Conservation (phyloP, 2,888 invertebrate species). For the Pilophorus perplexus region DNA sequence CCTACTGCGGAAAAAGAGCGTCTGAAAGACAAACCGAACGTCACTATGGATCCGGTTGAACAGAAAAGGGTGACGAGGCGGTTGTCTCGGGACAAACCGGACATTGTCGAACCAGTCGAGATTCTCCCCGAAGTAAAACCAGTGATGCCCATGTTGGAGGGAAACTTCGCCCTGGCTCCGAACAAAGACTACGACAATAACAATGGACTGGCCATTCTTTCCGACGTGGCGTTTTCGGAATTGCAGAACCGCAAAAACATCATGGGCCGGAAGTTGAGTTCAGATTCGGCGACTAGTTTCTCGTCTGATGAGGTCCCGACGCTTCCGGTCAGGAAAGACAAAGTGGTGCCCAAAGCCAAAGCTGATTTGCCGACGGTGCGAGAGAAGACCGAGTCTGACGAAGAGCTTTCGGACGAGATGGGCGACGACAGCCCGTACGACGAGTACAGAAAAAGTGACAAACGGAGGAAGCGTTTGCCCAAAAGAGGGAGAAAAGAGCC, state of each 20-base stretch:
- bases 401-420: slow-evolving; percentile 32
- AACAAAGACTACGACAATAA: slow-evolving; percentile 27
- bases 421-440: slow-evolving; percentile 22
- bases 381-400: slow-evolving; percentile 34
- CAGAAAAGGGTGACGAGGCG: slow-evolving; percentile 10
- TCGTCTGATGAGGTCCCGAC: slow-evolving; percentile 32
- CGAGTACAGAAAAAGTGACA: background rate
- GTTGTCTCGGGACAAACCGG: slow-evolving; percentile 9
- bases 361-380: slow-evolving; percentile 26
- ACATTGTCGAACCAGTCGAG: background rate
- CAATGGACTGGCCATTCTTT: slow-evolving; percentile 22
- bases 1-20: too few relatives aligned
- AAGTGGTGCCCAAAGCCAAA: slow-evolving; percentile 27
- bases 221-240: slow-evolving; percentile 29
- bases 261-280: slow-evolving; percentile 29
- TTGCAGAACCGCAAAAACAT: slow-evolving; percentile 25
- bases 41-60: background rate
- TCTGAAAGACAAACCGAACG: too few relatives aligned
- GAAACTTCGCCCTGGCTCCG: background rate
- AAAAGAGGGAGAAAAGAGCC: slow-evolving; percentile 13
- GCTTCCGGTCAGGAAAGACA: slow-evolving; percentile 27
- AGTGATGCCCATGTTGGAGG: background rate
- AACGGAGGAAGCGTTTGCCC: slow-evolving; percentile 28
- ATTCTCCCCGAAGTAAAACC: background rate
- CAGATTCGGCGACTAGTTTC: slow-evolving; percentile 34